A percentile compares a stretch with the other conserved stretches of the same genome.
Evolutionary conservation across 2,888 invertebrate genomes (phyloP).

Genomic region (Drosophila histrio): DNA sequence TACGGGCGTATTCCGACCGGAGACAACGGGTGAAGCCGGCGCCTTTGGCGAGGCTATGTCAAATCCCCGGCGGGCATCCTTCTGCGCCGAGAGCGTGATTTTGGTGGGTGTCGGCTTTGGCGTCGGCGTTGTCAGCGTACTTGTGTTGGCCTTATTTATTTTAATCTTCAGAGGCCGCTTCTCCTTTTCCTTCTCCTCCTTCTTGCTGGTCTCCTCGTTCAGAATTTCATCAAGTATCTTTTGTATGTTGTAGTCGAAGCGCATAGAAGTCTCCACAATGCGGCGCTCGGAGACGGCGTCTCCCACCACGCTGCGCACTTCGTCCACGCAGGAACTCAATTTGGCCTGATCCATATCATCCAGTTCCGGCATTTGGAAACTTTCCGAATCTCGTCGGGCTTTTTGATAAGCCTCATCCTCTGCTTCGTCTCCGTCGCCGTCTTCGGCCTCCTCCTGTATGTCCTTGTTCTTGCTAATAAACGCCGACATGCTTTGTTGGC

Average conservation of each 20-base stretch:
- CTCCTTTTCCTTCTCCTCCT: conserved; percentile 46
- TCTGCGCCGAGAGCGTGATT: conserved; percentile 65
- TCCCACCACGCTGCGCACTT: conserved; percentile 91
- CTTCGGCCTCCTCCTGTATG: conserved; percentile 89
- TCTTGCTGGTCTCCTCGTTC: conserved; percentile 82
- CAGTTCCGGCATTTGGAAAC: conserved; percentile 85
- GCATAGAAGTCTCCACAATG: conserved; percentile 89
- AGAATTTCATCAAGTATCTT: conserved; percentile 90
- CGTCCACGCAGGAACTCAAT: conserved; percentile 93
- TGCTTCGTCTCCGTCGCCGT: conserved; percentile 85
- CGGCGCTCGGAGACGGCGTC: conserved; percentile 90
- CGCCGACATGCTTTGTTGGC: conserved; percentile 89
- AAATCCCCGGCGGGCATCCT: conserved; percentile 79
- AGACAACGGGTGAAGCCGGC: conserved; percentile 88
- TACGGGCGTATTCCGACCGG: conserved; percentile 86
- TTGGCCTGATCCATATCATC: conserved; percentile 89
- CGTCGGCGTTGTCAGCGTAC: conserved; percentile 24
- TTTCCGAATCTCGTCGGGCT: conserved; percentile 82
- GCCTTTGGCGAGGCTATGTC: conserved; percentile 86
- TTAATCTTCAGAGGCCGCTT: conserved; percentile 36
- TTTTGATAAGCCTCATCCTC: conserved; percentile 85
- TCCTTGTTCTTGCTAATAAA: conserved; percentile 89
- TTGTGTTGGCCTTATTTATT: conserved; percentile 3
- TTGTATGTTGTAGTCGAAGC: conserved; percentile 89
- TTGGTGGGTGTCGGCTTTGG: conserved; percentile 49